Evolutionary conservation across 2,888 invertebrate species (phyloP), one percentile per base, ranked within the genome.

Genomic region (Pollenia amentaria): DNA sequence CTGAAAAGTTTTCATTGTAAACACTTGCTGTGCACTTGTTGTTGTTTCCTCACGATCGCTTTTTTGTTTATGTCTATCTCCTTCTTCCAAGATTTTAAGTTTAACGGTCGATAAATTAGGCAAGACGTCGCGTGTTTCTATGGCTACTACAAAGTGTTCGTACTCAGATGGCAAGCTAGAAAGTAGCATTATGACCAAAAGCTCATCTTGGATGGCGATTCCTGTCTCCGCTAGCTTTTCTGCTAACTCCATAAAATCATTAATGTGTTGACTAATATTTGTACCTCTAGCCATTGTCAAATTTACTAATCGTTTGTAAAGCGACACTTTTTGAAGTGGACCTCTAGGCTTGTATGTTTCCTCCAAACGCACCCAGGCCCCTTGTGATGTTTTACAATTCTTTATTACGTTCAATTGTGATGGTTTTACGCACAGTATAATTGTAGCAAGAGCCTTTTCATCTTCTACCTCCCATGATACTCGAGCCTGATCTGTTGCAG

Each of bases 321-420:
- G 76, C 14, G 67, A 57, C 29, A 87, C 87, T 18, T 88, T 87
- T 46, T 81, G 84, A 14, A 82, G 51, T 16, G 88, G 88, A 40
- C 88, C 88, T 29, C 60, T 80, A 9, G 89, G 88, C 29, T 77
- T 84, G 29, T n/a, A n/a, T 88, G 87, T 79, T 48, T 76, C 79
- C 2, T 76, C 60, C 18, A 88, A 51, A 38, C 53, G 72, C 42
- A 12, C n/a, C 87, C 87, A 88, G 6, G 85, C 88, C 53, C 78
- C 75, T 9, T 48, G 53, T 53, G 88, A 77, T 18, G 84, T 73
- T n/a, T 46, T 53, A 79, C 85, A 80, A n/a, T 81, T 78, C 11
- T 76, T 62, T 16, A 85, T n/a, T n/a, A n/a, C n/a, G n/a, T n/a
- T n/a, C n/a, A n/a, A n/a, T n/a, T 84, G 48, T n/a, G 83, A 75